Evolutionary conservation across 2,113 vertebrate species (phyloP), one percentile per base, ranked within the genome.

Genomic region (Thalassarche chlororhynchos): DNA sequence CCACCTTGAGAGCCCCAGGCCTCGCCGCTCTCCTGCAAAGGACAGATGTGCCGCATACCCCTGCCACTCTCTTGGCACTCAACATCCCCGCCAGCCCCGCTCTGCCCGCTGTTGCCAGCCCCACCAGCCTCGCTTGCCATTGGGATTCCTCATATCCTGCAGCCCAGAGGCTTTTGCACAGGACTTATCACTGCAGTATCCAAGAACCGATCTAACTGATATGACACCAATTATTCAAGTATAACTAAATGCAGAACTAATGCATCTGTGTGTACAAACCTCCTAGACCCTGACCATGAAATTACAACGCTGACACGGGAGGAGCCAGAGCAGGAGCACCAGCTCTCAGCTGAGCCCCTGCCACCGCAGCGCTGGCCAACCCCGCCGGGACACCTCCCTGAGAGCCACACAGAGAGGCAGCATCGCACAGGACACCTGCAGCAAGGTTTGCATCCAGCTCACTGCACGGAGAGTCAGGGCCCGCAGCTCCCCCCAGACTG

Each of bases 201-300:
- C 77, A 68, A 82, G 86, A 95, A 79, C 89, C 0, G 6, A 94
- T 87, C 84, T 97, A 94, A 96, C 36, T 93, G 94, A 95, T 64
- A 87, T 93, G 94, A 97, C 96, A 96, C 89, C 95, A 91, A 95
- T 96, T 96, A 97, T 84, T 87, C 90, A 78, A 87, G 74, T 92
- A 89, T 87, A 80, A 20, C 86, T 76, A 92, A 94, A 92, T 72
- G 87, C 89, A 85, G 87, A 95, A 91, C 84, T 96, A 96, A 97
- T 92, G 94, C 86, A 61, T 92, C 77, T 90, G 31, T 69, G 36
- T 92, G 77, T 91, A 94, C 77, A 79, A 87, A 40, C 54, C 84
- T 93, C 80, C 70, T 58, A 84, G 93, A 89, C 91, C 74, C 74
- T 44, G 80, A 49, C 52, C 44, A 24, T 34, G 76, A 84, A 87